Conservation (phyloP, 2,113 vertebrate species). For the Cyanoliseus patagonus region DNA sequence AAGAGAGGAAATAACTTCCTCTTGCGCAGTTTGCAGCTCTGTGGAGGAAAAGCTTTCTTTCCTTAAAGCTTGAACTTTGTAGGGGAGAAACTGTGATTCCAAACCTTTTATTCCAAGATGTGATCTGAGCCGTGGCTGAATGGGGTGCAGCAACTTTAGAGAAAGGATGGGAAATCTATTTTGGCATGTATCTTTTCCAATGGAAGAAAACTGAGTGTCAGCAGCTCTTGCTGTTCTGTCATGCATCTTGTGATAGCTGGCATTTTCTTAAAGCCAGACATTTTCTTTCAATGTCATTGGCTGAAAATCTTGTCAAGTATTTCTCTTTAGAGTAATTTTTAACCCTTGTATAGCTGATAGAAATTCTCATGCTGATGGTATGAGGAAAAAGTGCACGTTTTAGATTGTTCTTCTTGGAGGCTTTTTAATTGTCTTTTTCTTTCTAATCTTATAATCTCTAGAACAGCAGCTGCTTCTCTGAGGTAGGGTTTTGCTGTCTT, state of each 20-base stretch:
- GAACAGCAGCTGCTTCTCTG: background rate
- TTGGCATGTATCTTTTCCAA: background rate
- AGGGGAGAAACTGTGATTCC: background rate
- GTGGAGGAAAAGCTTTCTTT: conserved; percentile 13
- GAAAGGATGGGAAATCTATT: conserved; percentile 11
- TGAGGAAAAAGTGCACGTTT: background rate
- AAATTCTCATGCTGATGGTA: background rate
- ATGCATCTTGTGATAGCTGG: background rate
- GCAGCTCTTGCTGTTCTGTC: background rate
- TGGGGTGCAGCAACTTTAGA: background rate
- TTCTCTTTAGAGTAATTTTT: background rate
- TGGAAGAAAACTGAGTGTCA: background rate
- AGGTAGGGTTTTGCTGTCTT: background rate
- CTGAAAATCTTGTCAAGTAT: background rate
- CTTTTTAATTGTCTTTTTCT: background rate
- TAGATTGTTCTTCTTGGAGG: background rate
- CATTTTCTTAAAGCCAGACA: background rate
- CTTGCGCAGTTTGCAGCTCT: background rate
- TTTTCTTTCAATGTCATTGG: background rate
- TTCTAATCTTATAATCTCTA: background rate
- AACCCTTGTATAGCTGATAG: background rate
- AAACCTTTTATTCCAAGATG: background rate
- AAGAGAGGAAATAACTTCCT: background rate
- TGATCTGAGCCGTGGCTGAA: conserved; percentile 18
- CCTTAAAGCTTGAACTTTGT: background rate